phyloP scores from a whole-genome alignment of 2,797 vertebrate genomes.

The Xyrichtys novacula region DNA sequence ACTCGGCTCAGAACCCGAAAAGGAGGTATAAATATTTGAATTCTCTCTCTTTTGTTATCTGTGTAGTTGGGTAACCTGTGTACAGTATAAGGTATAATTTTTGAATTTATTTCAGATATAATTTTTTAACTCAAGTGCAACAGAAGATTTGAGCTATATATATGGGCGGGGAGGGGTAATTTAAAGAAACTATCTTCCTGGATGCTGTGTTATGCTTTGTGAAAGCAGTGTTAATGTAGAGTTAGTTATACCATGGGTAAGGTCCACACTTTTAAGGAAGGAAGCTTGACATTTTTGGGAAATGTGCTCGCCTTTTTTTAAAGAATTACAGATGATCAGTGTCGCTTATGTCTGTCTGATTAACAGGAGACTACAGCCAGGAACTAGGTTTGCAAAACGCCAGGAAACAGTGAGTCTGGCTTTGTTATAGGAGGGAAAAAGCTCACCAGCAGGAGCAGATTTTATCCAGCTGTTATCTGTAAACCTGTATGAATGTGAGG shows the following conservation, averaged over 20 bases:
- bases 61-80: slow-evolving; percentile 89
- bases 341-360: neutral
- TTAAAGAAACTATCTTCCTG: slow-evolving; percentile 80
- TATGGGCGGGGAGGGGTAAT: slow-evolving; percentile 76
- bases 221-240: slow-evolving; percentile 84
- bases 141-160: slow-evolving; percentile 85
- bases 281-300: slow-evolving; percentile 40
- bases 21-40: slow-evolving; percentile 86
- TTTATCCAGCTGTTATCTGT: too few species aligned
- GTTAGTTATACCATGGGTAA: slow-evolving; percentile 68
- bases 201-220: slow-evolving; percentile 83
- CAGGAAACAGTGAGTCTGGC: neutral
- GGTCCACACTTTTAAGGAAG: slow-evolving; percentile 42
- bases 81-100: slow-evolving; percentile 89
- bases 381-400: slow-evolving; percentile 27
- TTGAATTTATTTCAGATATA: slow-evolving; percentile 89
- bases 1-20: slow-evolving; percentile 80
- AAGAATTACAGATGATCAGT: neutral
- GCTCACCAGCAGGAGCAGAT: neutral
- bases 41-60: slow-evolving; percentile 84
- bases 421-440: neutral
- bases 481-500: too few species aligned
- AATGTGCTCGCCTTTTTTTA: neutral
- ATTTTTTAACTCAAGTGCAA: slow-evolving; percentile 89
- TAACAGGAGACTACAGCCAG: neutral